Evolutionary conservation across 2,113 vertebrate genomes (phyloP), one percentile per base, ranked within the genome.

Genomic region (Anolis carolinensis): DNA sequence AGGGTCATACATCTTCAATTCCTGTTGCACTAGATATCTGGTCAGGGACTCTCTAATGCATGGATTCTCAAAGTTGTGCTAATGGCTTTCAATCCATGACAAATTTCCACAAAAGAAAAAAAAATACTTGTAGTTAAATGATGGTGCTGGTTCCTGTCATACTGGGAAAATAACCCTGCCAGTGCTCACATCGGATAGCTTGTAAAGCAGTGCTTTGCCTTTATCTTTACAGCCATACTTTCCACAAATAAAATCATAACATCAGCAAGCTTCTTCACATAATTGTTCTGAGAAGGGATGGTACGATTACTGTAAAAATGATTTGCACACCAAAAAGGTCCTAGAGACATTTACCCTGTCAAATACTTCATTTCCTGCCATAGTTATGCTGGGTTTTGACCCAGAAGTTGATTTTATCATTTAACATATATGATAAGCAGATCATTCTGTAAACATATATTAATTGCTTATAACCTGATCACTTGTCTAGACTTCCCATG

Each of bases 361-460:
- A 65, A 36, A 36, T 30, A 34, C n/a, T 32, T 74, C 59, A n/a
- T 79, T 84, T 84, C 44, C 77, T 79, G 20, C 68, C 30, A 65
- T 36, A 67, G 21, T 67, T 88, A 74, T 72, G 34, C 16, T 52
- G 14, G 55, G 68, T 39, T 73, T 80, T 73, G 81, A 48, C 50
- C 63, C 67, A 63, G 52, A 39, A 62, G 16, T 72, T 82, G 20
- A 70, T 86, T 86, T 72, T 71, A 70, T 72, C 76, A 85, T 71
- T 27, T 71, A 63, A 80, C 79, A 65, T 86, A 13, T 75, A 59
- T 59, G 48, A 68, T 13, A 76, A 63, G 39, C 48, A 25, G 13
- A 84, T 79, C 25, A 6, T 36, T 74, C 20, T 52, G 39, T 13
- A 84, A 72, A 32, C 59, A 39, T 71, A 39, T 62, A 83, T 20